These are phyloP conservation scores for Gyrodactylus bullatarudis DNA, from an alignment of 1,140 invertebrate genomes.

Conservation along the genomic window DNA sequence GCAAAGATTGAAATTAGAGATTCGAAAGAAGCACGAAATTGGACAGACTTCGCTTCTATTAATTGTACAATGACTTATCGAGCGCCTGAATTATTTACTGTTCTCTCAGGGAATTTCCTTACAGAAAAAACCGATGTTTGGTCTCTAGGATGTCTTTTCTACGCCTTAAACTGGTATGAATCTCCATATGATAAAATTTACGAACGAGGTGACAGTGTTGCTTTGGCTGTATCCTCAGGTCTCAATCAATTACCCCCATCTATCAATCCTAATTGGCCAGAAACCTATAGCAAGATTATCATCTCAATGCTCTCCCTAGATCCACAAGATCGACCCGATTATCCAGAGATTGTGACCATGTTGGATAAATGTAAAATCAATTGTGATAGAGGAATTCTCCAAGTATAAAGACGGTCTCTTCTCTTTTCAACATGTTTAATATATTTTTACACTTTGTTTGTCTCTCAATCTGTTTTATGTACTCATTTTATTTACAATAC, in stretches of 20 bases:
- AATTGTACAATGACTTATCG: conserved; percentile 50
- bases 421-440: no score
- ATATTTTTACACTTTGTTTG: no score
- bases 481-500: no score
- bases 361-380: no score
- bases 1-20: background rate
- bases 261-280: conserved; percentile 8
- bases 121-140: conserved; percentile 55
- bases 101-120: conserved; percentile 39
- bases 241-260: conserved; percentile 36
- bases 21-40: conserved; percentile 5
- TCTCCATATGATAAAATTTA: conserved; percentile 50
- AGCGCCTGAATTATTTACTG: conserved; percentile 51
- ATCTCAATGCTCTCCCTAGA: background rate
- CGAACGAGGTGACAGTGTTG: conserved; percentile 48
- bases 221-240: conserved; percentile 42
- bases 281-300: background rate
- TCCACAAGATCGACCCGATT: background rate
- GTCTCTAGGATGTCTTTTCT: conserved; percentile 49
- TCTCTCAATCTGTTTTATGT: no score
- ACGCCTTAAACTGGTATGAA: conserved; percentile 46
- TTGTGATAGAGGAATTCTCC: no score
- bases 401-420: no score
- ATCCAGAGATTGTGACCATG: background rate
- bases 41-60: conserved; percentile 37